Evolutionary conservation across 2,888 invertebrate species (phyloP), one percentile per base, ranked within the genome.

Genomic region (Cosmorhoe ocellata): DNA sequence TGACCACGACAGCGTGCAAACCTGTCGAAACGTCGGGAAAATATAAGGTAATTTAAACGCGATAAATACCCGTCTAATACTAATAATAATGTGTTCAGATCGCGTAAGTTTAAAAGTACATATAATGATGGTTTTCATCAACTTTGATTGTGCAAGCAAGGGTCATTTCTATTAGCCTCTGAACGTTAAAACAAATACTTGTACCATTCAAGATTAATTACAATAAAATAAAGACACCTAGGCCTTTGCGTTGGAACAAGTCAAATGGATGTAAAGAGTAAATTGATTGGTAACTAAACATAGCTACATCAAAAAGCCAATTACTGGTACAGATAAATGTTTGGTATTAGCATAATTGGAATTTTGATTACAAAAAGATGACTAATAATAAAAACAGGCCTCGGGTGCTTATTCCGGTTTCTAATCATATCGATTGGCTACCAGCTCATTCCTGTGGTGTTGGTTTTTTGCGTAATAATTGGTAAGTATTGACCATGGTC

Each of bases 201-300:
- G 5, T 24, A 30, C 30, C 6, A 5, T 38, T 22, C 32, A 46
- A 46, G 14, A 26, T 26, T 38, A n/a, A n/a, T 18, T 18, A 18
- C 4, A 33, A 27, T 32, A 13, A 27, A n/a, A 18, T 27, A 13
- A 26, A 22, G 11, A 30, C 24, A 38, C 8, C 32, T 8, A 32
- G 22, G 18, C 22, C 40, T 41, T 22, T 41, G 13, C 13, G 13
- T 37, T 41, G 37, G 42, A 49, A 22, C 45, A 51, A 44, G 41
- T 33, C 10, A 27, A 45, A 48, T 57, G 6, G 1, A 7, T 24
- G 2, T 24, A 24, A 3, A 18, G 18, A 18, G 18, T 18, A 18
- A 18, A 18, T 18, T 4, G 4, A 18, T 18, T 18, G 3, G n/a
- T 4, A 18, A 18, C 4, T 18, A 18, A 18, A 18, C 18, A 18